Conservation (phyloP, 2,113 vertebrate genomes). For the Aspidoscelis tigris region DNA sequence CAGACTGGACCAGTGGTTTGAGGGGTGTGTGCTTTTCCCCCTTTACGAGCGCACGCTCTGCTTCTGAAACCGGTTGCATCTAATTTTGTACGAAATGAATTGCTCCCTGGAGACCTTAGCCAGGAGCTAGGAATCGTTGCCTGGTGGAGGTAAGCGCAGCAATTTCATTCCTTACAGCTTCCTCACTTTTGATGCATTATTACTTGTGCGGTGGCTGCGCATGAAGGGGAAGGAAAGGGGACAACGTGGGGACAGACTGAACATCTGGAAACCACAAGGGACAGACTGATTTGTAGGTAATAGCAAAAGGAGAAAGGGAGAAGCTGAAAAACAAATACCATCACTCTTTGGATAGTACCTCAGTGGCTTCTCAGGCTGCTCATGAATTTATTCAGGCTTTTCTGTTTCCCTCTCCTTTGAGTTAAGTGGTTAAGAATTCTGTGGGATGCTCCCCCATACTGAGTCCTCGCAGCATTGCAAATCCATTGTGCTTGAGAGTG, state of each 20-base stretch:
- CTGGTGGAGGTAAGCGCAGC: constrained; percentile 51
- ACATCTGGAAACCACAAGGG: not conserved
- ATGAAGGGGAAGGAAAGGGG: not conserved
- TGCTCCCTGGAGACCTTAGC: constrained; percentile 38
- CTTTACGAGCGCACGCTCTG: constrained; percentile 44
- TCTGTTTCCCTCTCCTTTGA: constrained; percentile 42
- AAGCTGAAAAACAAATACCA: not conserved
- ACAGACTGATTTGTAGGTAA: constrained; percentile 20
- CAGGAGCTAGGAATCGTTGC: constrained; percentile 39
- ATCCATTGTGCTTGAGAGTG: constrained; percentile 47
- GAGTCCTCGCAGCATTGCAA: constrained; percentile 63
- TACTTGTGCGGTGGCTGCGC: not conserved
- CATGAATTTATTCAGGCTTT: constrained; percentile 37
- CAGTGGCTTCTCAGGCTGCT: accelerated
- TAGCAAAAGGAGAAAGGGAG: not conserved
- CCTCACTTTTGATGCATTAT: accelerated
- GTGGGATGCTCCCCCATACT: not conserved
- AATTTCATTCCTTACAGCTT: accelerated
- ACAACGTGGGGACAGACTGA: not conserved
- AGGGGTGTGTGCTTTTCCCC: constrained; percentile 14
- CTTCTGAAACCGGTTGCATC: constrained; percentile 23
- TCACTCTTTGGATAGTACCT: constrained; percentile 12
- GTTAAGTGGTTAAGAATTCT: constrained; percentile 48
- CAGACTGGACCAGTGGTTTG: constrained; percentile 35
- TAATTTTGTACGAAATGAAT: constrained; percentile 20